Base-by-base conservation (phyloP, 2,888 invertebrate species). In the Pyrochroa serraticornis region DNA sequence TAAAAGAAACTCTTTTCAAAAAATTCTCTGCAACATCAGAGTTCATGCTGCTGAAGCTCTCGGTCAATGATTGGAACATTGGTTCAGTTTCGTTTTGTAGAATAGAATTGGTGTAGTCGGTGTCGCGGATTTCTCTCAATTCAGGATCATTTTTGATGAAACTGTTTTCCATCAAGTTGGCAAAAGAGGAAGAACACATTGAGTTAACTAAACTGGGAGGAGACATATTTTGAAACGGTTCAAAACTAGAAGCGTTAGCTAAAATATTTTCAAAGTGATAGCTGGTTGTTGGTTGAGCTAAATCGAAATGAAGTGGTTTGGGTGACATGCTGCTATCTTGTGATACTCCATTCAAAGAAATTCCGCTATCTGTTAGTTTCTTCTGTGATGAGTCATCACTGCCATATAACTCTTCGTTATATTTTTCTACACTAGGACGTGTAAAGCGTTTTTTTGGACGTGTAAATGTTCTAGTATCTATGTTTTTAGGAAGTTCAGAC, bases 381-480 rank as follows among this genome's bases (percentile, higher is more conserved):
- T 55, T 55, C 32, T 50, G n/a, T 1, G 22, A 7, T 31, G 41
- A 22, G 8, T 41, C 6, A 35, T 58, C 58, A 22, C 5, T 49
- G 1, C 49, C 46, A 12, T 50, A 49, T 14, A 59, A 42, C 14
- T 54, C 54, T 14, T 53, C 42, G 54, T 75, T 72, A 54, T 72
- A 77, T 50, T 73, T 82, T 58, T 87, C 87, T 62, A 88, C 84
- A 70, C 84, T 86, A 33, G 86, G 84, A 55, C 87, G 81, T 32
- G 76, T 80, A 7, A 79, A 75, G 52, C 84, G 81, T 71, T 85
- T 86, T 73, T 89, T 89, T 13, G 88, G 87, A 66, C 85, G 82
- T 47, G 88, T 88, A 75, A 85, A 89, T 7, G 89, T 89, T 68
- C 89, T 81, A 0, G 88, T 86, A 72, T 89, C 88, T 69, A 89